A percentile compares a stretch with the other conserved stretches of the same genome.
These are phyloP conservation scores for Itoplectis maculator DNA, from an alignment of 2,888 invertebrate species.

Conservation along the genomic window DNA sequence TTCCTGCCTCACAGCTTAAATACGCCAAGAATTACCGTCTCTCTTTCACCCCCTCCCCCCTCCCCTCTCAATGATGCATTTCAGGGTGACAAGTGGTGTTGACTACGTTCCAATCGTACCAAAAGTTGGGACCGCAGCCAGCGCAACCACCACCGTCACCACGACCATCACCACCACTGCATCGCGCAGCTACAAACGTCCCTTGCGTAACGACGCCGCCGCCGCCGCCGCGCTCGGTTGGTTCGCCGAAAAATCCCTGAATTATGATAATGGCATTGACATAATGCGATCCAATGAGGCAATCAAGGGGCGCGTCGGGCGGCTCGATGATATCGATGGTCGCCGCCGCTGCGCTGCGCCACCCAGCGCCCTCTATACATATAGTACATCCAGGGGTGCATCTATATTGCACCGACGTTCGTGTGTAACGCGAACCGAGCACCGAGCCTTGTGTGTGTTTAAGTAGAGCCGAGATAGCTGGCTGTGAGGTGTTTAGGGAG, in stretches of 20 bases:
- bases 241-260: constrained; percentile 81
- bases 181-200: constrained; percentile 56
- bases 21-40: constrained; percentile 16
- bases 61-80: constrained; percentile 34
- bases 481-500: constrained; percentile 14
- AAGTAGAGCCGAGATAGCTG: constrained; percentile 43
- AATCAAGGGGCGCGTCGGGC: constrained; percentile 81
- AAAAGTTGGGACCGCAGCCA: constrained; percentile 55
- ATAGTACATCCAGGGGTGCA: constrained; percentile 28
- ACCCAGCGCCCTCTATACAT: constrained; percentile 48
- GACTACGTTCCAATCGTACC: constrained; percentile 10
- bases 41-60: too few relatives aligned
- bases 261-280: constrained; percentile 84
- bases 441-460: constrained; percentile 16
- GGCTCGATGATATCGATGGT: constrained; percentile 80
- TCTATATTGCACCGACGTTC: constrained; percentile 52
- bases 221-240: constrained; percentile 56
- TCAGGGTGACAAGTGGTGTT: constrained; percentile 17
- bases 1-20: not conserved
- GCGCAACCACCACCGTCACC: not conserved
- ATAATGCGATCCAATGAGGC: constrained; percentile 85
- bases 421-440: constrained; percentile 3
- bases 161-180: constrained; percentile 29
- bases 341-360: constrained; percentile 66
- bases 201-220: constrained; percentile 54